Conservation (phyloP, 2,797 vertebrate genomes). For the Microchirus variegatus region DNA sequence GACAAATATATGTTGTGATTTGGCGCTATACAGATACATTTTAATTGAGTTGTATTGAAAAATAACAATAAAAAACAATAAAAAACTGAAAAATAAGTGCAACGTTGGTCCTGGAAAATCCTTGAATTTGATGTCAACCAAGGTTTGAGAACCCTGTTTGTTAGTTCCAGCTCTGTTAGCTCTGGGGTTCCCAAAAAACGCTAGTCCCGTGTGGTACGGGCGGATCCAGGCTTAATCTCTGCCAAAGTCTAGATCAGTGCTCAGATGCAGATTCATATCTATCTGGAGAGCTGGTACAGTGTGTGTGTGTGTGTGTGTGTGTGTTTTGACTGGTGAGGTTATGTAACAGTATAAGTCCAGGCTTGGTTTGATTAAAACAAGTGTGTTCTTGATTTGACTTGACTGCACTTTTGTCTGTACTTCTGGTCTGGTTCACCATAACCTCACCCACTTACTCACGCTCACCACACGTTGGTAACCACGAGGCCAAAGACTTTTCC, state of each 20-base stretch:
- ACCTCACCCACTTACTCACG: slow-evolving; percentile 43
- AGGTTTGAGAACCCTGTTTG: no score
- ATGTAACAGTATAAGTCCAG: slow-evolving; percentile 13
- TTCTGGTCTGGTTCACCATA: slow-evolving; percentile 10
- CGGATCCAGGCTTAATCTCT: slow-evolving; percentile 1
- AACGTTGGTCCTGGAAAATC: no score
- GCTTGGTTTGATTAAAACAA: background rate
- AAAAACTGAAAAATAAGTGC: no score
- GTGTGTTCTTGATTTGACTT: slow-evolving; percentile 8
- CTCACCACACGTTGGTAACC: slow-evolving; percentile 24
- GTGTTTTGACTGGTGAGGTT: slow-evolving; percentile 10
- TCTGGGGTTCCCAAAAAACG: no score
- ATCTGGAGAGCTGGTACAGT: background rate
- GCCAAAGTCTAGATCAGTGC: background rate
- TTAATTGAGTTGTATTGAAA: no score
- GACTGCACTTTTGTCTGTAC: slow-evolving; percentile 17
- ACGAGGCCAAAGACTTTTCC: slow-evolving; percentile 8
- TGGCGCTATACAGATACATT: no score
- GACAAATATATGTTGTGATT: no score
- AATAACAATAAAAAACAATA: no score
- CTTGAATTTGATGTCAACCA: no score
- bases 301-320: slow-evolving; percentile 1
- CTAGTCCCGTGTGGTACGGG: no score
- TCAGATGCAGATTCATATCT: no score
- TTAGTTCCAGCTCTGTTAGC: no score